Percentiles rank a stretch among this genome's conserved stretches.
These are phyloP conservation scores for Eumerus sabulonum DNA, from an alignment of 2,888 invertebrate species.

Conservation along the genomic window DNA sequence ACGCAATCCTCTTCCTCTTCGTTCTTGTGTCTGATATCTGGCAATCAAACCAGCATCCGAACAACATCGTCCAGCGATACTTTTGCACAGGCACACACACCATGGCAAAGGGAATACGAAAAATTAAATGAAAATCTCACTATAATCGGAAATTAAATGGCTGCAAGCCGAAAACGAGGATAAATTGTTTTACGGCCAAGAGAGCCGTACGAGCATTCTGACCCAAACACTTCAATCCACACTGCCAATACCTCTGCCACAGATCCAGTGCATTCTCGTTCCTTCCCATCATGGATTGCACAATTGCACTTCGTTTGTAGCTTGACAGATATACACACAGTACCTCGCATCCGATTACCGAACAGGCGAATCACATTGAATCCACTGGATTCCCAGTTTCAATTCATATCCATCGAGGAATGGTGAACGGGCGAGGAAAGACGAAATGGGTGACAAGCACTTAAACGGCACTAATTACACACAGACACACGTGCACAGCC, in stretches of 20 bases:
- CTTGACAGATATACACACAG: conserved; percentile 60
- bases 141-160: conserved; percentile 69
- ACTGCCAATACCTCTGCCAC: neutral
- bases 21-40: conserved; percentile 19
- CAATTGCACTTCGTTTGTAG: conserved; percentile 15
- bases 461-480: conserved; percentile 67
- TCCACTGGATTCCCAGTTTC: conserved; percentile 2
- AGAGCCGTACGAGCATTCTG: conserved; percentile 46
- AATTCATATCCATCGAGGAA: neutral
- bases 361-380: conserved; percentile 13
- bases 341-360: conserved; percentile 50
- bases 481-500: conserved; percentile 23
- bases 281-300: conserved; percentile 36
- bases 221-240: conserved; percentile 48
- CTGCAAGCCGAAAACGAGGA: conserved; percentile 68
- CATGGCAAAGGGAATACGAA: conserved; percentile 33
- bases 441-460: conserved; percentile 52
- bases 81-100: conserved; percentile 1
- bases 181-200: conserved; percentile 64
- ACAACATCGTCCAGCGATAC: neutral
- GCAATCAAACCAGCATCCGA: conserved; percentile 32
- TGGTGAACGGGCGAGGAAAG: conserved; percentile 15
- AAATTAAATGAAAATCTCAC: conserved; percentile 68
- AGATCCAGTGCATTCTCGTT: neutral
- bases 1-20: conserved; percentile 35